phyloP scores from a whole-genome alignment of 2,888 invertebrate species.

The Nasonia oneida region DNA sequence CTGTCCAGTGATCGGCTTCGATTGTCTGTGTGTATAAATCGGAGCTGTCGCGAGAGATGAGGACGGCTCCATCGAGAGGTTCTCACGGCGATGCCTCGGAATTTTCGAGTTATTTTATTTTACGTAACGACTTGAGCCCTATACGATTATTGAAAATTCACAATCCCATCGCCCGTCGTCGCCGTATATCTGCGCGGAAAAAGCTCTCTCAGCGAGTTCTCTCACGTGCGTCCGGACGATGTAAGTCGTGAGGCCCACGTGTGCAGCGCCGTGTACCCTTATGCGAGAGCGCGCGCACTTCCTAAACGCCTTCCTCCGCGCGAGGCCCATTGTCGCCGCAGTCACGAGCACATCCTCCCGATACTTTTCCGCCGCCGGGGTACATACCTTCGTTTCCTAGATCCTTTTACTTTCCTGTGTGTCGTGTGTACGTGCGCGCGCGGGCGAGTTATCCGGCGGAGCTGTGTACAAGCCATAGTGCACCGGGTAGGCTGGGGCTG shows the following conservation, averaged over 20 bases:
- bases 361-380: not conserved
- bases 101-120: too few relatives aligned
- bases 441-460: not conserved
- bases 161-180: too few relatives aligned
- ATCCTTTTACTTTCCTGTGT: constrained; percentile 48
- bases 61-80: not conserved
- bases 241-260: not conserved
- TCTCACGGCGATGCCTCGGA: not conserved
- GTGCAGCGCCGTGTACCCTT: too few relatives aligned
- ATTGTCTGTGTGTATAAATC: not conserved
- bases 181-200: too few relatives aligned
- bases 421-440: not conserved
- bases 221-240: not conserved
- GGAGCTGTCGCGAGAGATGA: not conserved
- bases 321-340: constrained; percentile 47
- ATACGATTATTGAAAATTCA: too few relatives aligned
- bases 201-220: not conserved
- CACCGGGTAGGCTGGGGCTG: not conserved
- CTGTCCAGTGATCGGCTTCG: not conserved
- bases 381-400: constrained; percentile 27
- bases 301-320: not conserved
- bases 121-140: too few relatives aligned
- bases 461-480: not conserved
- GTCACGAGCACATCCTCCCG: constrained; percentile 51
- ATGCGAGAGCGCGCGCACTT: not conserved